Conservation (phyloP, 2,888 invertebrate species). For the Drosophila paramelanica region DNA sequence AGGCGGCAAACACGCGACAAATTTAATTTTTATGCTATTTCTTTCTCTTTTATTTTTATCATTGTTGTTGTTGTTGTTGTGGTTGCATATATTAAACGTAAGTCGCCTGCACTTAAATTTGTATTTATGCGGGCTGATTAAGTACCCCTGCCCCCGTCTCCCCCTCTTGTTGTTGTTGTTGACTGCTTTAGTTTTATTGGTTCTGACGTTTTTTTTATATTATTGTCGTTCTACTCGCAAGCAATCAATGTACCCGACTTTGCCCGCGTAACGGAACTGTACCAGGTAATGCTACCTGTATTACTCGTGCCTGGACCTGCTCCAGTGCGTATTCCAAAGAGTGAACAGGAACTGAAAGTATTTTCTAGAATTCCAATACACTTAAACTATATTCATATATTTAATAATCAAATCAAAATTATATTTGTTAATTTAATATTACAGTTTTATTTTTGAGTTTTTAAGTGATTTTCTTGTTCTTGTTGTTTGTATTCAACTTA, state of each 20-base stretch:
- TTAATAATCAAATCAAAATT: too few species aligned
- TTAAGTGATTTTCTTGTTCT: background rate
- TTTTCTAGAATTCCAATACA: too few species aligned
- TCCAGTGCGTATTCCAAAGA: constrained; percentile 2
- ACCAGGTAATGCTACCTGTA: constrained; percentile 41
- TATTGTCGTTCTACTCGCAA: constrained; percentile 3
- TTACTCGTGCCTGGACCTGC: background rate
- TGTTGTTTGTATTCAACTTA: background rate
- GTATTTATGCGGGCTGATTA: constrained; percentile 79
- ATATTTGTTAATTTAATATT: too few species aligned
- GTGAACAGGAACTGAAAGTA: too few species aligned
- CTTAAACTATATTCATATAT: too few species aligned
- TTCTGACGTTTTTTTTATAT: constrained; percentile 41
- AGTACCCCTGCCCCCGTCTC: constrained; percentile 26
- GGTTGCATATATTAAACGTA: constrained; percentile 68
- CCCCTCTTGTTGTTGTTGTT: constrained; percentile 55
- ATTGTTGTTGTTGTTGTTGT: constrained; percentile 17
- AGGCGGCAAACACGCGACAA: constrained; percentile 80
- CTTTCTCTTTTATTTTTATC: constrained; percentile 59
- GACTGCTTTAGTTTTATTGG: constrained; percentile 60
- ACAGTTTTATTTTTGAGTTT: too few species aligned
- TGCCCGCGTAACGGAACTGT: constrained; percentile 56
- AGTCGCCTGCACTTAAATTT: constrained; percentile 74
- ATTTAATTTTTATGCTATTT: constrained; percentile 73
- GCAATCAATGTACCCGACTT: constrained; percentile 23